Evolutionary conservation across 2,888 invertebrate genomes (phyloP), one percentile per base, ranked within the genome.

Genomic region (Pteria penguin): DNA sequence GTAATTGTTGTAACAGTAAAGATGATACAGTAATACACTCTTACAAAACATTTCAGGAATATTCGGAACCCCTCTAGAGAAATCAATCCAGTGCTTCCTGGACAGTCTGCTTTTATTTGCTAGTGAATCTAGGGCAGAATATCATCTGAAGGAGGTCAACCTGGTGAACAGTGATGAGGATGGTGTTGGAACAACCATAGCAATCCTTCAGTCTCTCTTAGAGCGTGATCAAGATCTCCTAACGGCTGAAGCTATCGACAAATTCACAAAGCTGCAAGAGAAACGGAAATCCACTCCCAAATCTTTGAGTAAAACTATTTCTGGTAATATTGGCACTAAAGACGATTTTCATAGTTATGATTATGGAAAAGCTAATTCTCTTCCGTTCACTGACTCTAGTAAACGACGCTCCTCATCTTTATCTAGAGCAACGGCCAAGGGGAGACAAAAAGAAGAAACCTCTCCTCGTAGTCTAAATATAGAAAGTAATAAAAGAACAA

Each of bases 1-100:
- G n/a, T n/a, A n/a, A n/a, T n/a, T n/a, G n/a, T n/a, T n/a, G n/a
- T n/a, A n/a, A n/a, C n/a, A n/a, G n/a, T n/a, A n/a, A n/a, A n/a
- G n/a, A n/a, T n/a, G n/a, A n/a, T n/a, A n/a, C n/a, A n/a, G n/a
- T n/a, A n/a, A n/a, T n/a, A n/a, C n/a, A n/a, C n/a, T n/a, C n/a
- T n/a, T n/a, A n/a, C n/a, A n/a, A n/a, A n/a, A n/a, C n/a, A n/a
- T 76, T 72, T 32, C 29, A 84, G 84, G 84, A 27, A 71, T 81
- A 61, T 83, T 81, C 77, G 82, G 81, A 24, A 72, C 79, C 8
- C 79, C 83, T 4, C 26, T 84, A 8, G 84, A 84, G n/a, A 33
- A 81, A 0, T 83, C 83, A 65, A 75, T 81, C 8, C 70, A 72
- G 54, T 74, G 82, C 32, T 84, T 84, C 68, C 61, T 84, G 22